Percentiles rank a stretch among this genome's conserved stretches.
These are phyloP conservation scores for Tinea semifulvella DNA, from an alignment of 2,888 invertebrate species.

Conservation along the genomic window DNA sequence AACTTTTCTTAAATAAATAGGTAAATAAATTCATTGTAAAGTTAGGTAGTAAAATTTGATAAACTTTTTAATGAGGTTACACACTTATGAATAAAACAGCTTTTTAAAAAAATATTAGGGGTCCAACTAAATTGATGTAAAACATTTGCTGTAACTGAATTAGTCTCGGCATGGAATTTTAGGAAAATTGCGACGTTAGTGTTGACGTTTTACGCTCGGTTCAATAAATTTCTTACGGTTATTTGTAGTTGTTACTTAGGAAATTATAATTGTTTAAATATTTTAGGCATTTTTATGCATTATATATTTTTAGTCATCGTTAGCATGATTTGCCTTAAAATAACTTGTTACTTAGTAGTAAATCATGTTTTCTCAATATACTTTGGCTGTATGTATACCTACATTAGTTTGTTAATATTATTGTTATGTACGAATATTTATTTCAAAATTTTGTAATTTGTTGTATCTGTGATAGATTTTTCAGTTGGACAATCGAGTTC, in stretches of 20 bases:
- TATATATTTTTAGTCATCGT: neutral
- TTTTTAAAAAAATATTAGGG: slow-evolving; percentile 60
- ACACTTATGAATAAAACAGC: slow-evolving; percentile 56
- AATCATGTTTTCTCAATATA: too few species aligned
- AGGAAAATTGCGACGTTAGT: slow-evolving; percentile 22
- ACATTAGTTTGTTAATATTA: too few species aligned
- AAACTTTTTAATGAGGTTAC: slow-evolving; percentile 58
- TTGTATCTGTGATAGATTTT: slow-evolving; percentile 9
- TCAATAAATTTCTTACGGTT: neutral
- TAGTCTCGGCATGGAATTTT: slow-evolving; percentile 3
- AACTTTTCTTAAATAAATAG: slow-evolving; percentile 11
- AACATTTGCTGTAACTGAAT: slow-evolving; percentile 17
- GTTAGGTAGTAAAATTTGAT: slow-evolving; percentile 62
- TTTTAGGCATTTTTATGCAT: too few species aligned
- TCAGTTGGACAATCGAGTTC: neutral
- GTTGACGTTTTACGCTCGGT: slow-evolving; percentile 28
- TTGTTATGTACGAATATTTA: neutral
- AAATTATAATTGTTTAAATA: neutral
- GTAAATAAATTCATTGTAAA: slow-evolving; percentile 47
- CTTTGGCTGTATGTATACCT: neutral
- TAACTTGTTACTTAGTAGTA: neutral
- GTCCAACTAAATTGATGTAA: slow-evolving; percentile 53
- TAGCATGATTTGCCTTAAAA: slow-evolving; percentile 10
- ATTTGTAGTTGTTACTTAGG: neutral
- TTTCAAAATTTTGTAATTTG: neutral